Evolutionary conservation across 2,797 vertebrate species (phyloP), one percentile per base, ranked within the genome.

Genomic region (Coregonus sp.): DNA sequence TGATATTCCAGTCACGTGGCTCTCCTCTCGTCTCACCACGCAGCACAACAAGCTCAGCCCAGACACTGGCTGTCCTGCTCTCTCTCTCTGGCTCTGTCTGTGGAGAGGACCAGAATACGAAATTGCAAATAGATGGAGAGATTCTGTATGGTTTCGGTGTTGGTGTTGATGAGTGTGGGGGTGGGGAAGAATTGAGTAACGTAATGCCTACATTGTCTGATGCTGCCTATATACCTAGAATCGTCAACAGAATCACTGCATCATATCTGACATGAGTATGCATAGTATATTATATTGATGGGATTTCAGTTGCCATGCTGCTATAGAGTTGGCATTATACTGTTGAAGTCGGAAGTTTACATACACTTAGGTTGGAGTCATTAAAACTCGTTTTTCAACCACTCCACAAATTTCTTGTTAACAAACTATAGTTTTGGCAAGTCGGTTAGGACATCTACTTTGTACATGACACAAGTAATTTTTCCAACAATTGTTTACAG

Each of bases 1-100:
- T 83, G 69, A 86, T 75, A 79, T 78, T 86, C 81, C 73, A 80
- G 82, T 92, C 89, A 92, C 86, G 67, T 91, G 91, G 81, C 20
- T 0, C 50, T 70, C n/a, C 72, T 61, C 54, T 63, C 18, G 3
- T 47, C 59, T 63, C 56, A 59, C 59, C 20, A 25, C 5, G 25
- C 59, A 63, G 35, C 35, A 65, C 25, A 40, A 51, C 29, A 72
- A 66, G 59, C 75, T 37, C 66, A 66, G 29, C 33, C 52, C 33
- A 59, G 35, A 63, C 16, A 73, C 40, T 47, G 40, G 40, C 40
- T 47, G 40, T 47, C 40, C 9, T 47, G 40, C 40, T 47, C 40
- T 47, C 40, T 47, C 40, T 12, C 67, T 37, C 31, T 67, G 4
- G 6, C 65, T 35, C 66, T 67, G 4, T 47, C 40, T 47, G 25